These are phyloP conservation scores for Harpagifer antarcticus DNA, from an alignment of 2,797 vertebrate species.

Conservation along the genomic window DNA sequence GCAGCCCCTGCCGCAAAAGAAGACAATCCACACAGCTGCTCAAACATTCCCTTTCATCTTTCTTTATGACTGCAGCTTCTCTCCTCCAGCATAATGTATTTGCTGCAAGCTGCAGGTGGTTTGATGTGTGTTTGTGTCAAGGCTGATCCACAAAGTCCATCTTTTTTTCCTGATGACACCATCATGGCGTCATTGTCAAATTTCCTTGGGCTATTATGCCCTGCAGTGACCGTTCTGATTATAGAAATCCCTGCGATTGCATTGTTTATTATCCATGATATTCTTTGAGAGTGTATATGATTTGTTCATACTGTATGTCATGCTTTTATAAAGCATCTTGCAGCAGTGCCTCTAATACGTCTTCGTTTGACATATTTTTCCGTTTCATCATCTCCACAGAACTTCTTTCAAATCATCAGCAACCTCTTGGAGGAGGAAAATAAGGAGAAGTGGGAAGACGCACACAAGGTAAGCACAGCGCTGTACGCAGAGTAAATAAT, in stretches of 20 bases:
- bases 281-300: conserved; percentile 13
- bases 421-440: conserved; percentile 99
- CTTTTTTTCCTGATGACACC: conserved; percentile 40
- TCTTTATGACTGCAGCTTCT: conserved; percentile 67
- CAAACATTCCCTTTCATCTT: conserved; percentile 78
- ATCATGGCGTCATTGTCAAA: conserved; percentile 42
- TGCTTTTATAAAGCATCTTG: conserved; percentile 53
- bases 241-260: conserved; percentile 37
- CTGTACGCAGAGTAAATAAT: conserved; percentile 61
- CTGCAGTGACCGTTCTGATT: conserved; percentile 50
- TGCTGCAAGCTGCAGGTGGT: conserved; percentile 66
- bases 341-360: conserved; percentile 60
- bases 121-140: conserved; percentile 68
- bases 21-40: conserved; percentile 77
- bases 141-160: conserved; percentile 53
- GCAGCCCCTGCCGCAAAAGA: conserved; percentile 59
- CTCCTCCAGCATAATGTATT: conserved; percentile 62
- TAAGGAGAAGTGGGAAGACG: conserved; percentile 99
- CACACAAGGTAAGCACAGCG: conserved; percentile 92
- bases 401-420: conserved; percentile 99
- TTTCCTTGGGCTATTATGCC: conserved; percentile 49
- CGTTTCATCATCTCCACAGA: conserved; percentile 85
- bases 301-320: conserved; percentile 44
- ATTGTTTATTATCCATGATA: conserved; percentile 51
- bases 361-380: conserved; percentile 61